Conservation (phyloP, 1,140 invertebrate genomes). For the Hyles vespertilio region DNA sequence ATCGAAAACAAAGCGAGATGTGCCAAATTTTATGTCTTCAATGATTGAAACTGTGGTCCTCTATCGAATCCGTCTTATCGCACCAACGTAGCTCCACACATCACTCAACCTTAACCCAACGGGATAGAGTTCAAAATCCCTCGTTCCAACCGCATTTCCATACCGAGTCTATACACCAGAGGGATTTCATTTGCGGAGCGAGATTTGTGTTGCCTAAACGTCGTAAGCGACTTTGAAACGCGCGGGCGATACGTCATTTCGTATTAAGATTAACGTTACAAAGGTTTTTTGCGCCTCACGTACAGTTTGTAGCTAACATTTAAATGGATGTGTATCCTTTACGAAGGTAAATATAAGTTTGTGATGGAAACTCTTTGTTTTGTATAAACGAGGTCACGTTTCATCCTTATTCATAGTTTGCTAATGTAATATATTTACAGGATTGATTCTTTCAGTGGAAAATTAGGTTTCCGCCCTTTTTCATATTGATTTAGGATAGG, state of each 20-base stretch:
- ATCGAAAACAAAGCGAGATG: constrained; percentile 7
- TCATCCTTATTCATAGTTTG: constrained; percentile 10
- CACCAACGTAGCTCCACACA: no score
- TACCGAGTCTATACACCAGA: no score
- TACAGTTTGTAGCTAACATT: constrained; percentile 15
- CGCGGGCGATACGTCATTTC: no score
- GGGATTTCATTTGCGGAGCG: no score
- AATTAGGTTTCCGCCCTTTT: no score
- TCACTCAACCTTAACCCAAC: not conserved
- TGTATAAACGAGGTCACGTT: constrained; percentile 29
- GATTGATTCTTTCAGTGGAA: constrained; percentile 7
- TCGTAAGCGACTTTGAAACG: no score
- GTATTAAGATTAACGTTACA: not conserved
- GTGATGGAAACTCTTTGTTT: constrained; percentile 24
- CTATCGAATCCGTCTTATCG: constrained; percentile 1
- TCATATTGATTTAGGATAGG: no score
- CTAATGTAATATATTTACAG: constrained; percentile 23
- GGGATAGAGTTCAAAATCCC: constrained; percentile 14
- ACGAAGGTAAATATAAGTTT: constrained; percentile 3
- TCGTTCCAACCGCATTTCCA: constrained; percentile 1
- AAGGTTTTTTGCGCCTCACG: constrained; percentile 7
- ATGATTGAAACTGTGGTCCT: constrained; percentile 8
- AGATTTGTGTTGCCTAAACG: no score
- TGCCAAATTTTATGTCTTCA: constrained; percentile 9
- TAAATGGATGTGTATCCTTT: not conserved